phyloP scores from a whole-genome alignment of 1,140 invertebrate species.

The Drosophila prosaltans region DNA sequence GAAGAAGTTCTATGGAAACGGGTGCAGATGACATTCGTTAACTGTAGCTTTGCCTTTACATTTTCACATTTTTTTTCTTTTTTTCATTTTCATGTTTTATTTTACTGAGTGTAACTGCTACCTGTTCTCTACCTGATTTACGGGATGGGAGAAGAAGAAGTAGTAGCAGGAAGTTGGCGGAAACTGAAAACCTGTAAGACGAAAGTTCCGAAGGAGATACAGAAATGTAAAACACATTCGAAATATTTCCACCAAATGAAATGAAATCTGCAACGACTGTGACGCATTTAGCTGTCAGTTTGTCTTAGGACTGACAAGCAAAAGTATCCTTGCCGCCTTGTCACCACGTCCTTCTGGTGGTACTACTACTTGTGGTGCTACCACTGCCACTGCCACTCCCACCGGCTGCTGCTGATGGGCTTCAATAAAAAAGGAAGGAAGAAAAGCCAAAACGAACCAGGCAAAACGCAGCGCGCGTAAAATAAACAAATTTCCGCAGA shows the following conservation, averaged over 20 bases:
- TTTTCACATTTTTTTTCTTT: not conserved
- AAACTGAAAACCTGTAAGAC: slow-evolving; percentile 41
- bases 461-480: slow-evolving; percentile 76
- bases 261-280: slow-evolving; percentile 74
- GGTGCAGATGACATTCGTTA: slow-evolving; percentile 10
- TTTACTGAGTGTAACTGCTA: slow-evolving; percentile 28
- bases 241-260: slow-evolving; percentile 65
- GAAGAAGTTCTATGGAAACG: not conserved
- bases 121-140: slow-evolving; percentile 8
- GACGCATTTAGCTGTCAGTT: slow-evolving; percentile 77
- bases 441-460: slow-evolving; percentile 23
- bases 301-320: slow-evolving; percentile 59
- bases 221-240: slow-evolving; percentile 62
- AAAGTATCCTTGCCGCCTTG: slow-evolving; percentile 34
- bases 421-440: slow-evolving; percentile 45
- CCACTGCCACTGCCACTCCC: slow-evolving; percentile 18
- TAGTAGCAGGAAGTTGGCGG: slow-evolving; percentile 9
- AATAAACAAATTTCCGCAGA: slow-evolving; percentile 80
- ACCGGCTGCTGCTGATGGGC: slow-evolving; percentile 2
- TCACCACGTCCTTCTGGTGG: slow-evolving; percentile 22
- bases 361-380: not conserved
- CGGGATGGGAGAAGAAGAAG: not conserved
- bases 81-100: not conserved
- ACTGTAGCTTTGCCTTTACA: slow-evolving; percentile 2
- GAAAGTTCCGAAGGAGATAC: slow-evolving; percentile 3